phyloP scores from a whole-genome alignment of 2,113 vertebrate species.

The Python bivittatus region DNA sequence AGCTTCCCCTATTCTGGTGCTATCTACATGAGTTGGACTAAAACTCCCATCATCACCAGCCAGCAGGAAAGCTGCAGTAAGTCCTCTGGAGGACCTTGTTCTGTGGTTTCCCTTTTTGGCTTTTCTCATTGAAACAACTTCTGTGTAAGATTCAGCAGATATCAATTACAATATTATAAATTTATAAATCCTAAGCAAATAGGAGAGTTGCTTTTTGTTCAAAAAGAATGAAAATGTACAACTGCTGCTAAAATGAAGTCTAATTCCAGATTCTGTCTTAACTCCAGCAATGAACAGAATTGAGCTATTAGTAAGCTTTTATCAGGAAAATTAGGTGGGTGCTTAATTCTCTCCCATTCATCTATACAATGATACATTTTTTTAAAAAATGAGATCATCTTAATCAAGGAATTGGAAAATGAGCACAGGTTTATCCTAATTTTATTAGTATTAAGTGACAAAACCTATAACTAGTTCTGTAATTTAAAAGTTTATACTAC shows the following conservation, averaged over 20 bases:
- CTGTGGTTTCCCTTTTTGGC: background rate
- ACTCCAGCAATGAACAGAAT: constrained; percentile 11
- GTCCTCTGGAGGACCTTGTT: constrained; percentile 21
- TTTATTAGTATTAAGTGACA: background rate
- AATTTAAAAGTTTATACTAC: background rate
- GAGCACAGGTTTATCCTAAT: background rate
- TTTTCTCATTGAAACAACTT: constrained; percentile 46
- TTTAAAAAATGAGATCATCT: background rate
- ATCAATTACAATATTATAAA: constrained; percentile 38
- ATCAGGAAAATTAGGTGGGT: constrained; percentile 9
- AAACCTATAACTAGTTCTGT: background rate
- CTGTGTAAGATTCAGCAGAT: constrained; percentile 39
- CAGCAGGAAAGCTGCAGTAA: background rate
- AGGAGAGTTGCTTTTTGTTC: constrained; percentile 50
- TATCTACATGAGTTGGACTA: background rate
- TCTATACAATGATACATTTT: background rate
- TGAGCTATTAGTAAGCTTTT: background rate
- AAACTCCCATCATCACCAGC: background rate
- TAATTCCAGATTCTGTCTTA: background rate
- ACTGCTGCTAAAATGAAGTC: constrained; percentile 25
- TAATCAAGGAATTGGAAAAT: background rate
- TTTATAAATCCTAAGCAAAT: constrained; percentile 44
- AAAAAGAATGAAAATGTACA: constrained; percentile 42
- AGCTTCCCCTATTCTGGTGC: background rate
- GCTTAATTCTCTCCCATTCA: background rate